Base-by-base conservation (phyloP, 2,888 invertebrate genomes). In the Melikaiella ostensackeni region DNA sequence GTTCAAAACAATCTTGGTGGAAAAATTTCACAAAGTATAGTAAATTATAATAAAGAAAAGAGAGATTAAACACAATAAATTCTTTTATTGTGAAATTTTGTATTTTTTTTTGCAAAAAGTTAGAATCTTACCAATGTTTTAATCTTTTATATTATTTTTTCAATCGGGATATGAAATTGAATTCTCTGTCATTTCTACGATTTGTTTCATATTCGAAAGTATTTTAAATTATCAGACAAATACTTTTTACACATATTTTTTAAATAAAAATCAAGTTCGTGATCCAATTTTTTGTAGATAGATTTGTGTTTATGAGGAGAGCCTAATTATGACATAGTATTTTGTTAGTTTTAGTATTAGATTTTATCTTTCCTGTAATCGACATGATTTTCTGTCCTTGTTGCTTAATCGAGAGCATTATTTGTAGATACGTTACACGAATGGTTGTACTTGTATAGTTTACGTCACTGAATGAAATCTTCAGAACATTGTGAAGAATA, bases 361-460 rank as follows among this genome's bases (percentile, higher is more conserved):
- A 21, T 63, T 46, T 70, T 19, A 46, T 70, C 27, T 70, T 9
- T 50, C 3, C 30, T 50, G 9, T 50, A 46, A 50, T 27, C 13
- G 30, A 70, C 19, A 27, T 46, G 46, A 46, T 66, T 70, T 70
- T 70, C 30, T 30, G 30, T 30, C 24, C 46, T 46, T 46, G n/a
- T 46, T 70, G 46, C 46, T 46, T 70, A 50, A 6, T 13, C 42
- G 38, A 64, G 42, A 50, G 42, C 46, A 50, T 70, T 70, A 50
- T 70, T 70, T 70, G 50, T 70, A 70, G 27, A 70, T 50, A 70
- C 27, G 46, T 50, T 46, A 46, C 19, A 50, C 27, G 50, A 70
- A 50, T 33, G 27, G 50, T 50, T 70, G 46, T 70, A 70, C 70
- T 70, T 70, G 46, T 50, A 70, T 70, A 70, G 70, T 70, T 70